Evolutionary conservation across 2,888 invertebrate genomes (phyloP), one percentile per base, ranked within the genome.

Genomic region (Neocrepidodera transversa): DNA sequence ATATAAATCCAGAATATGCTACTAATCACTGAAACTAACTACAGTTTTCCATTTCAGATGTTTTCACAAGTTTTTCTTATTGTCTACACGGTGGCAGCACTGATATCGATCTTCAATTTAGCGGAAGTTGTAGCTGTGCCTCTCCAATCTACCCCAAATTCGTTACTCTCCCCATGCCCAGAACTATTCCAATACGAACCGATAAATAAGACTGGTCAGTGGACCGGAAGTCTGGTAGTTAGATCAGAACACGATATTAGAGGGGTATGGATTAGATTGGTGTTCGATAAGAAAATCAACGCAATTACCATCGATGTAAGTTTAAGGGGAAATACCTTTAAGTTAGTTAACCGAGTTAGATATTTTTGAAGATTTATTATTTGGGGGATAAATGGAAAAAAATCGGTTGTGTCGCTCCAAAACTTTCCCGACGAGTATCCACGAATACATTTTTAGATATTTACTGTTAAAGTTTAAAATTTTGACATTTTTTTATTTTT

Each of bases 261-360:
- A 23, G 75, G 75, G 16, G 58, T 73, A 16, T 75, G 74, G 74
- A 60, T 71, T 47, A 64, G 74, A 35, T 55, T 75, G 36, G 59
- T 72, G 20, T 74, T 74, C 57, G 69, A 74, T 48, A 60, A 58
- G 30, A 53, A 66, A 14, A 49, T 70, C 8, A 58, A 58, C 10
- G 30, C 62, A 16, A 36, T 73, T 20, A 52, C 54, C 13, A 68
- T 67, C 10, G 61, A 59, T 28, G 74, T 74, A 69, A 71, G 70
- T 54, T 53, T 26, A 45, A 8, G 10, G 49, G 20, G 43, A 23
- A 43, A 14, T 18, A 10, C 7, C 7, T 40, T 40, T 16, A 10
- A 17, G 40, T 6, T 17, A 11, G 17, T 40, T 18, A 30, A n/a
- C 30, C 3, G 23, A 23, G 3, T 23, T 6, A n/a, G n/a, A n/a